Conservation (phyloP, 2,888 invertebrate species). For the Tachina fera region DNA sequence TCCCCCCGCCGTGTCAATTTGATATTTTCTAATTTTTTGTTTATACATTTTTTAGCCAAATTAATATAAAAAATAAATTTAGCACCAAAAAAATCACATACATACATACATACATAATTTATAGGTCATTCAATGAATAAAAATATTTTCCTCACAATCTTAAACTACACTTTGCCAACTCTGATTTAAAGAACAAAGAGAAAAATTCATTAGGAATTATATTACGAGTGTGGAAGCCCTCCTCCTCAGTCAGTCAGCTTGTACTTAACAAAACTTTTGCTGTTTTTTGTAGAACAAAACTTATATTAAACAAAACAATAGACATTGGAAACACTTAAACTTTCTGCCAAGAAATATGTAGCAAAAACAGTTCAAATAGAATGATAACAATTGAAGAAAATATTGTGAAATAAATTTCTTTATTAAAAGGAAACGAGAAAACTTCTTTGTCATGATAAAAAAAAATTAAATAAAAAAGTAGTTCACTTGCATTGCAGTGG, state of each 20-base stretch:
- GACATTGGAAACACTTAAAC: conserved; percentile 49
- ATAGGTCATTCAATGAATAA: too few relatives aligned
- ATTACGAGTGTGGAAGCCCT: not conserved
- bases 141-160: too few relatives aligned
- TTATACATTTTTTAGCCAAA: too few relatives aligned
- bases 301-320: conserved; percentile 45
- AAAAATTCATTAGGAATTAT: conserved; percentile 30
- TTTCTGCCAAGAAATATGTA: conserved; percentile 28
- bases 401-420: conserved; percentile 21
- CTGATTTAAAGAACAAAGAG: not conserved
- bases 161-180: too few relatives aligned
- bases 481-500: not conserved
- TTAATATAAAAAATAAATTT: too few relatives aligned
- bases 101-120: too few relatives aligned
- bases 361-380: conserved; percentile 26
- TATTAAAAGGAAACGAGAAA: conserved; percentile 20
- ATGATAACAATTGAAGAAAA: conserved; percentile 50
- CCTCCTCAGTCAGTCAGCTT: not conserved
- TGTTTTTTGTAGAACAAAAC: conserved; percentile 38
- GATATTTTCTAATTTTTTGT: too few relatives aligned
- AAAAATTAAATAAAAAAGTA: not conserved
- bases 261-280: conserved; percentile 49
- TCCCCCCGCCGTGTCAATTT: too few relatives aligned
- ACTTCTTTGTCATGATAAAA: conserved; percentile 19
- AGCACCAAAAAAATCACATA: too few relatives aligned